phyloP scores from a whole-genome alignment of 2,797 vertebrate species.

The Oryzias sinensis region DNA sequence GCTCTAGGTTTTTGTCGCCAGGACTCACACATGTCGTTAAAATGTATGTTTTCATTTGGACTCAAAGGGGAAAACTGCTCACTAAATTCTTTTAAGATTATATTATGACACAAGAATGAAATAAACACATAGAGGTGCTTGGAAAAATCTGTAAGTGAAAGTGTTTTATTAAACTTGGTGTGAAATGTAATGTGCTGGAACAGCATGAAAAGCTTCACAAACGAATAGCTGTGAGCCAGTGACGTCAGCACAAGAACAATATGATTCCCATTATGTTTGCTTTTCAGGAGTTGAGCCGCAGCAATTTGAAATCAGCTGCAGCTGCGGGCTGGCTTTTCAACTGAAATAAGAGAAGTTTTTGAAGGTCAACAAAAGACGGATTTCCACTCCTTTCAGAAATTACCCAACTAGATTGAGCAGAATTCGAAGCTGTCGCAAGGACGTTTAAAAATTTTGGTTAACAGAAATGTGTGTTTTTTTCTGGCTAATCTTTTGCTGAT shows the following conservation, averaged over 20 bases:
- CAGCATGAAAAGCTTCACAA: slow-evolving; percentile 28
- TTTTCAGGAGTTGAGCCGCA: slow-evolving; percentile 31
- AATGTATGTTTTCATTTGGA: too few relatives aligned
- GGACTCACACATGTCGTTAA: too few relatives aligned
- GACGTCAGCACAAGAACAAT: slow-evolving; percentile 29
- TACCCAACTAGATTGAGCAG: slow-evolving; percentile 32
- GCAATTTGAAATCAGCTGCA: slow-evolving; percentile 40
- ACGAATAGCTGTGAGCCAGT: slow-evolving; percentile 23
- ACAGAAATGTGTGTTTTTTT: too few relatives aligned
- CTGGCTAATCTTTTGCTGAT: too few relatives aligned
- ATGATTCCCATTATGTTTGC: slow-evolving; percentile 35
- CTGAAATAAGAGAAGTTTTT: slow-evolving; percentile 21
- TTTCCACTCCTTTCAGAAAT: slow-evolving; percentile 15
- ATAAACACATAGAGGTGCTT: slow-evolving; percentile 1
- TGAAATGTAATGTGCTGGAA: slow-evolving; percentile 19
- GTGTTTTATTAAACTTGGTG: slow-evolving; percentile 10
- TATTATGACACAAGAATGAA: background rate
- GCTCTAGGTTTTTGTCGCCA: too few relatives aligned
- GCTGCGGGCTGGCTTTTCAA: slow-evolving; percentile 27
- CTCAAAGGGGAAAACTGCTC: too few relatives aligned
- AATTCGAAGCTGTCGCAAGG: slow-evolving; percentile 1
- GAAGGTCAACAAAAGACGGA: slow-evolving; percentile 31
- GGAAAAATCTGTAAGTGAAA: background rate
- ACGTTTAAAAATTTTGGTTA: slow-evolving; percentile 8
- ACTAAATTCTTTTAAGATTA: background rate